Conservation (phyloP, 1,140 invertebrate genomes). For the Tribolium castaneum region DNA sequence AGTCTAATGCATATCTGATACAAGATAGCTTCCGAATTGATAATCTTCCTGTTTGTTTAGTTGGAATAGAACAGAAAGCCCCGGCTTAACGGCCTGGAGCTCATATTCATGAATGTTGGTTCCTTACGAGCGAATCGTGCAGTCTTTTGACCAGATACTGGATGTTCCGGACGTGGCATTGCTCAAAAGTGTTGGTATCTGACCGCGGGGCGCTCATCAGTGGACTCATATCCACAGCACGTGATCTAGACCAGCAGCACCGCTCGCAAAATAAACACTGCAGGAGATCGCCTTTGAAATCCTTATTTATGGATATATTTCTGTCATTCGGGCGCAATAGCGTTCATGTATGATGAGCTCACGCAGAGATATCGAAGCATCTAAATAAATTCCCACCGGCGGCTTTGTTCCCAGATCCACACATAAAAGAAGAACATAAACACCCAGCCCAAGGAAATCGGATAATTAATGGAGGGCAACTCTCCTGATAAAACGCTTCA, state of each 20-base stretch:
- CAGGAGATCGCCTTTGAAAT: slow-evolving; percentile 39
- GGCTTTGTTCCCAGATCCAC: slow-evolving; percentile 1
- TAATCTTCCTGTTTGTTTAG: slow-evolving; percentile 25
- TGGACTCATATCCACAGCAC: slow-evolving; percentile 48
- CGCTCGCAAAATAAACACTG: slow-evolving; percentile 28
- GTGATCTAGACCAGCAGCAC: slow-evolving; percentile 39
- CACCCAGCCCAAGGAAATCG: slow-evolving; percentile 13
- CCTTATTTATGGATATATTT: slow-evolving; percentile 43
- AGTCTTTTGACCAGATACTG: not conserved
- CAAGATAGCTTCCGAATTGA: slow-evolving; percentile 16
- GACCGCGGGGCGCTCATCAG: slow-evolving; percentile 50
- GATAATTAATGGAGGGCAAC: slow-evolving; percentile 6
- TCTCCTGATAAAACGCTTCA: slow-evolving; percentile 4
- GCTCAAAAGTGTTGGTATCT: slow-evolving; percentile 41
- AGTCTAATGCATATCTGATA: slow-evolving; percentile 19
- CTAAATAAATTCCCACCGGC: slow-evolving; percentile 13
- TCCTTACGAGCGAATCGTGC: slow-evolving; percentile 19
- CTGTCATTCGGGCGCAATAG: slow-evolving; percentile 5
- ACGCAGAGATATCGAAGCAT: slow-evolving; percentile 14
- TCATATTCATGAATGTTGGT: slow-evolving; percentile 2
- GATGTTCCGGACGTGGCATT: slow-evolving; percentile 23
- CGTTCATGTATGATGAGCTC: slow-evolving; percentile 25
- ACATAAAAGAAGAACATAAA: slow-evolving; percentile 9
- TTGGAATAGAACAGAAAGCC: not conserved
- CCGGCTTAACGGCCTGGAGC: not conserved